phyloP scores from a whole-genome alignment of 2,888 invertebrate species.

The Vannuccia rotundouncinata region DNA sequence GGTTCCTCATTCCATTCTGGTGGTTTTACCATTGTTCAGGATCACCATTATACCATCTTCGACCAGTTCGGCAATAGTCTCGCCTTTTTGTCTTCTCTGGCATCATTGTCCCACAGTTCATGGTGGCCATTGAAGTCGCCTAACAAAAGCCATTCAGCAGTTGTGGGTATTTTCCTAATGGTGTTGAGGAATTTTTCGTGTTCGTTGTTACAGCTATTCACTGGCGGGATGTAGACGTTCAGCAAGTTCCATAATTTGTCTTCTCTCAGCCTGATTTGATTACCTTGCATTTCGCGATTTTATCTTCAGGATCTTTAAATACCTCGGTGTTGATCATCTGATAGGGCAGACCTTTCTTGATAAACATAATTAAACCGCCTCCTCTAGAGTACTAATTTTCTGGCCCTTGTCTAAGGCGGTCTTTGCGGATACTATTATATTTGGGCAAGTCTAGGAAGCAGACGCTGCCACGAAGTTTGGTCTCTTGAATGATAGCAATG shows the following conservation, averaged over 20 bases:
- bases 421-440: not conserved
- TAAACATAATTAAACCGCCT: not conserved
- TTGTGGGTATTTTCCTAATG: not conserved
- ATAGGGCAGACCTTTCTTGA: not conserved
- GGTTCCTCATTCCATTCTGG: not conserved
- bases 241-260: not conserved
- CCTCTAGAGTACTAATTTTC: not conserved
- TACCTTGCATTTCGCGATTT: not conserved
- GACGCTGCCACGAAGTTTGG: not conserved
- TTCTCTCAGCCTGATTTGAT: not conserved
- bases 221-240: not conserved
- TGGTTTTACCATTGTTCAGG: not conserved
- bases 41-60: not conserved
- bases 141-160: not conserved
- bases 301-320: not conserved
- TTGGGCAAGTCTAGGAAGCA: not conserved
- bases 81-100: not conserved
- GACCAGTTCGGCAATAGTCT: not conserved
- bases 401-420: not conserved
- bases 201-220: not conserved
- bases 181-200: not conserved
- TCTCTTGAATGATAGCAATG: not conserved
- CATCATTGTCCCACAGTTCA: not conserved
- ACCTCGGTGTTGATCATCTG: not conserved
- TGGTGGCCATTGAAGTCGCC: not conserved